Base-by-base conservation (phyloP, 2,888 invertebrate genomes). In the Celastrina argiolus region DNA sequence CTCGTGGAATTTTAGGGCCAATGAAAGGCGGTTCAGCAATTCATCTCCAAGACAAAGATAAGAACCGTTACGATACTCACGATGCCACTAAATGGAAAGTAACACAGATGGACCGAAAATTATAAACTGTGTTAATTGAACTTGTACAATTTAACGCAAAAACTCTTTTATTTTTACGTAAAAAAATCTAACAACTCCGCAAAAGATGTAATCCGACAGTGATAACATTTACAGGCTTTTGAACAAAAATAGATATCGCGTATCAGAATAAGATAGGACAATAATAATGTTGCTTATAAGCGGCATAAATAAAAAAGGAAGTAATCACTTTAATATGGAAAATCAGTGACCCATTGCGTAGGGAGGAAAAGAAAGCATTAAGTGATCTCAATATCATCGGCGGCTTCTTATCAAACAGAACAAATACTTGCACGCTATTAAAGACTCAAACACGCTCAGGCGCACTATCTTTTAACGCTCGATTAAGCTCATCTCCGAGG, bases 71-170 rank as follows among this genome's bases (percentile, higher is more conserved):
- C 75, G 70, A 74, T 69, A 74, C 73, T 74, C 74, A 77, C 76
- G 66, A 71, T 59, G 69, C 69, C 66, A 70, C 68, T 72, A 75
- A 75, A 77, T 81, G 78, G 84, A 87, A 88, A 87, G 85, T 83
- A 85, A 85, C 79, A 83, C 83, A 81, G 83, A 81, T 86, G 81
- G 81, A 84, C 84, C 81, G 75, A 84, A 81, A 82, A 83, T 85
- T 79, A 82, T 78, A 76, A 75, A 76, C 61, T 76, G 76, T 77
- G 77, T 83, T 87, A 83, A 88, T 88, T 84, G 81, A 80, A 81
- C 79, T 79, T 80, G 77, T 68, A 67, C 65, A 69, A 68, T 69
- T 66, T 61, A 61, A 41, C 59, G 51, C 56, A 63, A 28, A 45
- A 66, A 63, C 56, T 63, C 61, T 1, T 14, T 18, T 59, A 66